A percentile compares a stretch with the other conserved stretches of the same genome.
phyloP scores from a whole-genome alignment of 2,797 vertebrate genomes.

The Scomberomorus guttatus region DNA sequence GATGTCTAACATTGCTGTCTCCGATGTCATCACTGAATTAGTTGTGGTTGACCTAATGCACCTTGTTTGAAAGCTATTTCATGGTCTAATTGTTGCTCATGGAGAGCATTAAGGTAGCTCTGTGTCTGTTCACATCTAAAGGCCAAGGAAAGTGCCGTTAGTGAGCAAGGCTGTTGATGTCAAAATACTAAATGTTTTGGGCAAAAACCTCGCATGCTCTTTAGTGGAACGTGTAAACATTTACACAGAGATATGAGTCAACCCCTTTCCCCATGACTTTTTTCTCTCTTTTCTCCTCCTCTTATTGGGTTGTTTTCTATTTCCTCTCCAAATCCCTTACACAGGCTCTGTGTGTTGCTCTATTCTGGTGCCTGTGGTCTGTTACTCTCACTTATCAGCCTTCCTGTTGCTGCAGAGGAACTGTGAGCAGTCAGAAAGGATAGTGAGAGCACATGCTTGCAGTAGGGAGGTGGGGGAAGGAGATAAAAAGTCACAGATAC shows the following conservation, averaged over 20 bases:
- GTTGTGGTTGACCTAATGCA: conserved; percentile 51
- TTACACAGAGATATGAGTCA: conserved; percentile 80
- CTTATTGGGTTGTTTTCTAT: conserved; percentile 59
- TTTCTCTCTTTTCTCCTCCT: conserved; percentile 46
- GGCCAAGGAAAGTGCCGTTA: conserved; percentile 61
- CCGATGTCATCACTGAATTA: conserved; percentile 60
- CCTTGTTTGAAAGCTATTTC: conserved; percentile 64
- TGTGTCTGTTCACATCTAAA: conserved; percentile 45
- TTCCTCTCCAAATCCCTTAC: conserved; percentile 62
- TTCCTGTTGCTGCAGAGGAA: conserved; percentile 84
- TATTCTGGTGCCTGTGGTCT: conserved; percentile 67
- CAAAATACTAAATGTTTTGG: conserved; percentile 80
- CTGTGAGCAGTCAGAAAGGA: conserved; percentile 82
- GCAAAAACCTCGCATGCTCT: conserved; percentile 61
- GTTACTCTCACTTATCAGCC: conserved; percentile 70
- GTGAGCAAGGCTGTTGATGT: conserved; percentile 71
- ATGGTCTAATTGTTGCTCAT: conserved; percentile 68
- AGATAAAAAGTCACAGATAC: conserved; percentile 45
- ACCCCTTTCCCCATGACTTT: conserved; percentile 27
- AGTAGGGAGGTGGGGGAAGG: conserved; percentile 31
- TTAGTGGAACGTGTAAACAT: conserved; percentile 81
- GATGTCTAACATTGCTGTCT: conserved; percentile 36
- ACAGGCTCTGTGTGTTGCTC: conserved; percentile 48
- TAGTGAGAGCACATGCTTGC: conserved; percentile 65
- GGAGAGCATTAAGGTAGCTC: conserved; percentile 32